Evolutionary conservation across 2,888 invertebrate species (phyloP).

Genomic region (Folsomia candida): DNA sequence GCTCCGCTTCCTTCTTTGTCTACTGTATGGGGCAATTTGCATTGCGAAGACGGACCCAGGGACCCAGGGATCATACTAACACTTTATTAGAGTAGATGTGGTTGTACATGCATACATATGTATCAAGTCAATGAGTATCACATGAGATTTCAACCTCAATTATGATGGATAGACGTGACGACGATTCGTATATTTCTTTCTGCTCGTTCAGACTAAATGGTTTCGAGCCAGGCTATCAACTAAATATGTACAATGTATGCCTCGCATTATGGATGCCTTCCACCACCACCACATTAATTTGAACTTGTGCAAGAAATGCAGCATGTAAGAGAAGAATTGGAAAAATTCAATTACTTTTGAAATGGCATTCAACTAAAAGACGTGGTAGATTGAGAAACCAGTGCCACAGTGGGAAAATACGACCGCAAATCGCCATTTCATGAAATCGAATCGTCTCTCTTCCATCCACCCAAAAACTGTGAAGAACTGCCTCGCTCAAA

Average conservation of each 20-base stretch:
- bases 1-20: no score
- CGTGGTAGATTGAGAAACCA: background rate
- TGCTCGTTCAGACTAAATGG: background rate
- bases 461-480: no score
- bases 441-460: background rate
- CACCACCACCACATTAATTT: background rate
- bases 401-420: background rate
- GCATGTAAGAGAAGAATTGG: background rate
- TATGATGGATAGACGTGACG: no score
- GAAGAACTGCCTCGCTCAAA: no score
- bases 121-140: background rate
- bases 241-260: no score
- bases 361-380: constrained; percentile 6
- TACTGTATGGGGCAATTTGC: no score
- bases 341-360: constrained; percentile 5
- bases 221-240: background rate
- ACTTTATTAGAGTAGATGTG: no score
- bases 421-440: background rate
- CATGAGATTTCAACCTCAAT: background rate
- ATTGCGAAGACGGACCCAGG: no score
- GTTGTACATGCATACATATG: no score
- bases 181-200: no score
- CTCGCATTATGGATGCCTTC: background rate
- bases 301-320: background rate
- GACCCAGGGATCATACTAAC: no score